Percentiles rank a stretch among this genome's conserved stretches.
Conservation (phyloP, 2,888 invertebrate genomes). For the Nebria salina region DNA sequence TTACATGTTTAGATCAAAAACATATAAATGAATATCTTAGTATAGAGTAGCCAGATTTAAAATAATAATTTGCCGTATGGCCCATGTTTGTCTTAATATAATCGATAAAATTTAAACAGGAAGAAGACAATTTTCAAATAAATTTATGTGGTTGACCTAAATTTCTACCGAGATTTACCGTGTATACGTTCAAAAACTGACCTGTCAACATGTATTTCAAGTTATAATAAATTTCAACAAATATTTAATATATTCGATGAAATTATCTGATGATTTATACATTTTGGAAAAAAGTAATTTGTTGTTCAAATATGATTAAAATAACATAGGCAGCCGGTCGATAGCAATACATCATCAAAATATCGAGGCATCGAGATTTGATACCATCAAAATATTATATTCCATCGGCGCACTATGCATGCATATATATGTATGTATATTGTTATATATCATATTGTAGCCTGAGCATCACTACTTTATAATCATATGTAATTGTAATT, state of each 20-base stretch:
- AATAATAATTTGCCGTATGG: not conserved
- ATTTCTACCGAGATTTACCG: not conserved
- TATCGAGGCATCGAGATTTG: slow-evolving; percentile 5
- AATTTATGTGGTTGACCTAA: not conserved
- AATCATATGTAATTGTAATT: slow-evolving; percentile 32
- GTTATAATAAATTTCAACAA: not conserved
- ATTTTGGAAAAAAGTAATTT: slow-evolving; percentile 29
- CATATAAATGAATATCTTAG: too few species aligned
- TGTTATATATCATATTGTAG: slow-evolving; percentile 27
- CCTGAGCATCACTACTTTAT: slow-evolving; percentile 13
- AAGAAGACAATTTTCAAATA: not conserved
- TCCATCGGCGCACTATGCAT: not conserved
- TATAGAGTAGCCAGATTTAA: too few species aligned
- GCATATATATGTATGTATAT: slow-evolving; percentile 17
- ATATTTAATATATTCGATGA: slow-evolving; percentile 15
- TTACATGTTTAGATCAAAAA: too few species aligned
- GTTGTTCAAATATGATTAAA: slow-evolving; percentile 39
- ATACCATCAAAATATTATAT: slow-evolving; percentile 13
- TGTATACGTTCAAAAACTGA: not conserved
- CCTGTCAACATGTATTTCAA: not conserved
- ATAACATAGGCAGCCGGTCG: slow-evolving; percentile 23
- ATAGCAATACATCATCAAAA: slow-evolving; percentile 34
- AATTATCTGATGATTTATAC: slow-evolving; percentile 31
- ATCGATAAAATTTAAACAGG: not conserved
- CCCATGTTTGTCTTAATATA: not conserved